Percentiles rank a stretch among this genome's conserved stretches.
Conservation (phyloP, 2,113 vertebrate genomes). For the Eclectus roratus region DNA sequence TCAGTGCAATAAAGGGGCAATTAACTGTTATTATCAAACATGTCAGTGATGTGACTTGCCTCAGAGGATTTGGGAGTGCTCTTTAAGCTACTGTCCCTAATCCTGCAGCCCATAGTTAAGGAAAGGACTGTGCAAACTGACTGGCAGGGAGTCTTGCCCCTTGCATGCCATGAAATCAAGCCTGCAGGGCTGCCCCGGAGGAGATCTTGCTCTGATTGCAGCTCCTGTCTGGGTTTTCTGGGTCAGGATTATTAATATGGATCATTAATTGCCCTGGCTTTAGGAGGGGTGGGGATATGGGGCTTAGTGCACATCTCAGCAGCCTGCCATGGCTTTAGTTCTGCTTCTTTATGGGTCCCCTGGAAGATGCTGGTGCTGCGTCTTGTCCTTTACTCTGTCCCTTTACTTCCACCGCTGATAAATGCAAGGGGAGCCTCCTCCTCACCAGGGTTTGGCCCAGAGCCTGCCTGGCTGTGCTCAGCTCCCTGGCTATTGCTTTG, state of each 20-base stretch:
- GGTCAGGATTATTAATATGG: slow-evolving; percentile 21
- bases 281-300: fast-evolving
- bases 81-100: not conserved
- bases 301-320: not conserved
- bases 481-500: fast-evolving
- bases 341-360: not conserved
- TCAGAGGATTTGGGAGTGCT: not conserved
- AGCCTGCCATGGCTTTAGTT: not conserved
- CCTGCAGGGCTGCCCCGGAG: not conserved
- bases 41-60: fast-evolving
- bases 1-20: not conserved
- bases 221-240: slow-evolving; percentile 7
- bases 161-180: fast-evolving
- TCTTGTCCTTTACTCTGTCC: fast-evolving
- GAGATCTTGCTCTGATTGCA: not conserved
- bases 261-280: not conserved
- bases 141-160: fast-evolving
- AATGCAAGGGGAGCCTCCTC: fast-evolving
- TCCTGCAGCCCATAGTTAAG: not conserved
- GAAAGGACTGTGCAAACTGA: not conserved
- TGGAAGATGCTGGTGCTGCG: not conserved
- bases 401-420: fast-evolving
- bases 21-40: not conserved
- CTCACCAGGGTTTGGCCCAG: fast-evolving
- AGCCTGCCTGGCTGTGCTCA: fast-evolving